Percentiles rank a stretch among this genome's conserved stretches.
Conservation (phyloP, 2,888 invertebrate species). For the Sylvicola fuscatus region DNA sequence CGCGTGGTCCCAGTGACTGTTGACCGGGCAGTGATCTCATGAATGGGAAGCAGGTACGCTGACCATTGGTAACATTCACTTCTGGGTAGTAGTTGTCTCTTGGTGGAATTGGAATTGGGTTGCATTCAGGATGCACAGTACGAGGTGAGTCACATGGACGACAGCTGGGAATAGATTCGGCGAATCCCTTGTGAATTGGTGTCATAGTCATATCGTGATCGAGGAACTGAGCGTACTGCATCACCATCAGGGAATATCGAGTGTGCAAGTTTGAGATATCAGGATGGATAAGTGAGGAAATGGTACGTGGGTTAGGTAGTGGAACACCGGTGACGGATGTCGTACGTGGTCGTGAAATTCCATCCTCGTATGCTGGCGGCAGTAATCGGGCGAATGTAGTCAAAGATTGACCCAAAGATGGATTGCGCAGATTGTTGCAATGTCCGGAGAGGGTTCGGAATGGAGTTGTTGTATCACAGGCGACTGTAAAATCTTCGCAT, state of each 20-base stretch:
- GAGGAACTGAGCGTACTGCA: constrained; percentile 88
- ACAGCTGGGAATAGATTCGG: constrained; percentile 78
- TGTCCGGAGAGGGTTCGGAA: constrained; percentile 62
- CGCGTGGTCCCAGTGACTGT: constrained; percentile 66
- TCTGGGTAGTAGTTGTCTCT: constrained; percentile 83
- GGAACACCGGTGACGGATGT: constrained; percentile 53
- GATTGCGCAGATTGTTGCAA: constrained; percentile 73
- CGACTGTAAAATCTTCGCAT: constrained; percentile 45
- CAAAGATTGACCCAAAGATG: constrained; percentile 61
- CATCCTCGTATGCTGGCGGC: constrained; percentile 76
- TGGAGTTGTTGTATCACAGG: constrained; percentile 49
- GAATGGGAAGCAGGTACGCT: constrained; percentile 77
- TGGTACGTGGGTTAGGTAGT: constrained; percentile 66
- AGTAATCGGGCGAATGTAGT: constrained; percentile 68
- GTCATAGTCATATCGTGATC: constrained; percentile 93
- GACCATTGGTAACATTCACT: constrained; percentile 63
- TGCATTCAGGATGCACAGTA: constrained; percentile 83
- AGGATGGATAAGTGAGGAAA: constrained; percentile 77
- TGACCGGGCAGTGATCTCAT: constrained; percentile 88
- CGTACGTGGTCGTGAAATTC: constrained; percentile 58
- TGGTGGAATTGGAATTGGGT: constrained; percentile 74
- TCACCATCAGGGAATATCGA: constrained; percentile 74
- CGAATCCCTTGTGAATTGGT: constrained; percentile 78
- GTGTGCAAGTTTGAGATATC: constrained; percentile 79
- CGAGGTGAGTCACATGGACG: constrained; percentile 69